Conservation (phyloP, 1,140 invertebrate species). For the Tribolium castaneum region DNA sequence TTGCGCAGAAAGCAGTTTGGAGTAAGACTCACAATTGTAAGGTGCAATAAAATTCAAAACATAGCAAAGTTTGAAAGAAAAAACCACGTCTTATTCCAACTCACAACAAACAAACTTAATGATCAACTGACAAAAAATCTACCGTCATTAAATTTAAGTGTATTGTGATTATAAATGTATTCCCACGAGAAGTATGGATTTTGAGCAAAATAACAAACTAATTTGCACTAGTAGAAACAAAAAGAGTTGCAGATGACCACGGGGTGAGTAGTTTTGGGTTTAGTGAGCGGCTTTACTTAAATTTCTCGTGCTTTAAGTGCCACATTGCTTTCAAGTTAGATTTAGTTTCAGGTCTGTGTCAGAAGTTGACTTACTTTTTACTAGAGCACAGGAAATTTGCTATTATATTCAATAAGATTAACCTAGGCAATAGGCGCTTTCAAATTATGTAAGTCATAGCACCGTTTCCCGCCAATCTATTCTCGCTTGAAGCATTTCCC, state of each 20-base stretch:
- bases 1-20: slow-evolving; percentile 57
- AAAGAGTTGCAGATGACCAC: slow-evolving; percentile 59
- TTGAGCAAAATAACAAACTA: slow-evolving; percentile 49
- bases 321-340: slow-evolving; percentile 17
- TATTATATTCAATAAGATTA: slow-evolving; percentile 54
- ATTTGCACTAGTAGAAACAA: slow-evolving; percentile 45
- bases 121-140: background rate
- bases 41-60: slow-evolving; percentile 48
- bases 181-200: slow-evolving; percentile 52
- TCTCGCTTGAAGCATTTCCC: slow-evolving; percentile 20
- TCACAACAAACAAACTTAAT: slow-evolving; percentile 12
- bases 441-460: slow-evolving; percentile 40
- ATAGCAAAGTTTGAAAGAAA: slow-evolving; percentile 27
- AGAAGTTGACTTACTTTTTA: slow-evolving; percentile 53
- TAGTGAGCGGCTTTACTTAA: background rate
- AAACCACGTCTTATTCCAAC: slow-evolving; percentile 33
- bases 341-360: slow-evolving; percentile 39
- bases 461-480: slow-evolving; percentile 41
- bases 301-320: slow-evolving; percentile 23
- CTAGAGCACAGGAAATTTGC: slow-evolving; percentile 53
- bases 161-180: slow-evolving; percentile 54
- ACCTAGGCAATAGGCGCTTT: slow-evolving; percentile 45
- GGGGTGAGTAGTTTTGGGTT: slow-evolving; percentile 50
- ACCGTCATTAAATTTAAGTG: slow-evolving; percentile 34
- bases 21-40: slow-evolving; percentile 54